Evolutionary conservation across 2,888 invertebrate species (phyloP).

Genomic region (Euspilapteryx auroguttella): DNA sequence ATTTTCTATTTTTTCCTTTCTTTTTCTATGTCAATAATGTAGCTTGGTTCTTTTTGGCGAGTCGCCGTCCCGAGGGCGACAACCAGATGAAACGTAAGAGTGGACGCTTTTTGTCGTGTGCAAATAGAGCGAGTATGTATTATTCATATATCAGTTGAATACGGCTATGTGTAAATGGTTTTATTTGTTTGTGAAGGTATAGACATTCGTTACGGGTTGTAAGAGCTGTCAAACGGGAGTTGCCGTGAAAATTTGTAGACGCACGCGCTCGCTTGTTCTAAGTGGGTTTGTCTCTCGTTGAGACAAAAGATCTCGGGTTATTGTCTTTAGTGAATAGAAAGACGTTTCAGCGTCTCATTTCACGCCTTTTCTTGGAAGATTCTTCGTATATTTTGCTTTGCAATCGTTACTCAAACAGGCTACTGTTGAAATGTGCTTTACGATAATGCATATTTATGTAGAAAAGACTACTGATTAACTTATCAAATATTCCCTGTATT

Average conservation of each 20-base stretch:
- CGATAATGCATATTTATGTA: too few species aligned
- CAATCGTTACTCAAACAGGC: too few species aligned
- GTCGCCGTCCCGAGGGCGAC: conserved; percentile 2
- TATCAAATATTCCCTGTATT: too few species aligned
- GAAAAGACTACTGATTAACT: too few species aligned
- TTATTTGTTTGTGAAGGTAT: conserved; percentile 4
- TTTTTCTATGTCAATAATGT: conserved; percentile 16
- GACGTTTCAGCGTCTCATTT: too few species aligned
- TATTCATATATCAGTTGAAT: conserved; percentile 36
- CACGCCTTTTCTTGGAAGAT: too few species aligned
- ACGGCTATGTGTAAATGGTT: conserved; percentile 6
- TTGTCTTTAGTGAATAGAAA: too few species aligned
- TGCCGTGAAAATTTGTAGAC: conserved; percentile 1
- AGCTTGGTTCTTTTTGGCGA: conserved; percentile 5
- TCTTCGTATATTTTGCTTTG: too few species aligned
- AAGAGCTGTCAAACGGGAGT: conserved; percentile 3
- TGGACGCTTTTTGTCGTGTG: conserved; percentile 25
- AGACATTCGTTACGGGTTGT: conserved; percentile 3
- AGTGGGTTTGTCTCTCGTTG: too few species aligned
- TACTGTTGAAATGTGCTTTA: too few species aligned
- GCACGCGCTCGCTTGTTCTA: too few species aligned
- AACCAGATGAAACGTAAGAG: conserved; percentile 25
- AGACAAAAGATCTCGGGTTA: too few species aligned
- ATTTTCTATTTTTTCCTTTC: conserved; percentile 33
- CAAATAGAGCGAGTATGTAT: conserved; percentile 30